Conservation (phyloP, 2,113 vertebrate species). For the Psittacara wagleri region DNA sequence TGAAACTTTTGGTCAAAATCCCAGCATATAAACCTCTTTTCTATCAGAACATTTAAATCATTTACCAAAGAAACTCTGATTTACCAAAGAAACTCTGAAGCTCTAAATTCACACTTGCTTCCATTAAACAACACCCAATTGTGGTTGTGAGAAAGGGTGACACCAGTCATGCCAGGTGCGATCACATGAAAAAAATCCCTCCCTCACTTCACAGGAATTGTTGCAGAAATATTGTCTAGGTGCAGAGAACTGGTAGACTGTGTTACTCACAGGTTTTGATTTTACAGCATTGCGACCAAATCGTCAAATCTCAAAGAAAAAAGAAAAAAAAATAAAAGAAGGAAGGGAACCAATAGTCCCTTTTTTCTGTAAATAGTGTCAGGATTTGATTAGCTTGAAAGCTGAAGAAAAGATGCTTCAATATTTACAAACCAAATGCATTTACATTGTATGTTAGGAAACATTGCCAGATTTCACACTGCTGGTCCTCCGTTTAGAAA, state of each 20-base stretch:
- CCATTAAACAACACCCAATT: fast-evolving
- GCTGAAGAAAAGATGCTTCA: background rate
- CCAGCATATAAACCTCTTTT: background rate
- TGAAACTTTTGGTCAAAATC: background rate
- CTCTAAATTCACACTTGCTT: background rate
- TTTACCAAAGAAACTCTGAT: background rate
- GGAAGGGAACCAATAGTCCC: background rate
- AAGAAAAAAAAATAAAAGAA: background rate
- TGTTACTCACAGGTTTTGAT: background rate
- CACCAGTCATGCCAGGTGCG: background rate
- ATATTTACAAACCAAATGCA: background rate
- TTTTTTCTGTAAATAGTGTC: background rate
- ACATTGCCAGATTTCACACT: background rate
- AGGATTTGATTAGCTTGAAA: background rate
- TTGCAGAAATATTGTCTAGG: background rate
- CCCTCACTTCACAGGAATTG: background rate
- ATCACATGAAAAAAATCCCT: background rate
- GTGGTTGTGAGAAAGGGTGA: background rate
- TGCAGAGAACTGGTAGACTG: background rate
- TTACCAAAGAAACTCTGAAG: background rate
- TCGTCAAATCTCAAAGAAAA: background rate
- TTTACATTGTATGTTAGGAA: background rate
- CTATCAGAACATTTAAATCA: background rate
- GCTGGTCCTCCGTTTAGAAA: background rate
- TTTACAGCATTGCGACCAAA: background rate